Base-by-base conservation (phyloP, 1,140 invertebrate species). In the Magallana gigas region DNA sequence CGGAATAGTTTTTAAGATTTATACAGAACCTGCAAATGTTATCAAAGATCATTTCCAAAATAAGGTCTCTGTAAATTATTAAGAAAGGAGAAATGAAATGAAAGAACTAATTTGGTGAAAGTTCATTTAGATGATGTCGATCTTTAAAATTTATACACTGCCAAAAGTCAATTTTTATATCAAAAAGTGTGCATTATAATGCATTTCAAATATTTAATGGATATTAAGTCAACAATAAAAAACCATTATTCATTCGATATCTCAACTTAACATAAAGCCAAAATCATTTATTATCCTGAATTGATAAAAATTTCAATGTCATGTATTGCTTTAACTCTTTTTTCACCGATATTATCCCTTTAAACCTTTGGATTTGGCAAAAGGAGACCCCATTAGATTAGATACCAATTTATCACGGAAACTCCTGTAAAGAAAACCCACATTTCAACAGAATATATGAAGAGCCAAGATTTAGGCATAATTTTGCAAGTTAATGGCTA, bases 331-430 rank as follows among this genome's bases (percentile, higher is more conserved):
- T 48, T 48, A 48, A 48, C 5, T 48, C 36, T 48, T 2, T 76
- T 23, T 9, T 29, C 68, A 76, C 68, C 23, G 36, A 29, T 4
- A 6, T 23, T 29, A 76, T 76, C 68, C 68, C 7, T 76, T 76
- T 76, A 76, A 76, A 76, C 68, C 18, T 76, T 76, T 29, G 68
- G 68, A 76, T 76, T 76, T 76, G 68, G 36, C 36, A 36, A 29
- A 76, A 76, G 8, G 23, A 76, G 68, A 76, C 68, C 18, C 36
- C 68, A 29, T 76, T 76, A 76, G 68, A 76, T 76, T 76, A 76
- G 8, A 76, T 8, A 12, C 68, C 18, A 8, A 76, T 76, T 76
- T 76, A 76, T 76, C 68, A 76, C 23, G 18, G 68, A 76, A 76
- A 29, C 18, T 12, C 11, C 14, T 18, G 68, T 29, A 71, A 29